Conservation (phyloP, 2,113 vertebrate genomes). For the Siniperca chuatsi region DNA sequence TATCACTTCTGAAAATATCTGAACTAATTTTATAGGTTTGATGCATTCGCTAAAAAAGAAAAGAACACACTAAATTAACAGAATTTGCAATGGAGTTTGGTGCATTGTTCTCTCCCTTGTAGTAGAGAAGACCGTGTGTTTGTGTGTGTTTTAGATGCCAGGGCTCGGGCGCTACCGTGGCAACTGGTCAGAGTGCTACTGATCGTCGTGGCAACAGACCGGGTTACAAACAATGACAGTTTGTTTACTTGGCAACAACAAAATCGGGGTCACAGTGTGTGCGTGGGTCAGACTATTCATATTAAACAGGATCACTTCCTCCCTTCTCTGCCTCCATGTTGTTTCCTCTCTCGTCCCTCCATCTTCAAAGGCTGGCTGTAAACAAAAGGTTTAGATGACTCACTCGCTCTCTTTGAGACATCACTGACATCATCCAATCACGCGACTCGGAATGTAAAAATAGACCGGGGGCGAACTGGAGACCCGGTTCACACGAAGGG, state of each 20-base stretch:
- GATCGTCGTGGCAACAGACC: slow-evolving; percentile 42
- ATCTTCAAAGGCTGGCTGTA: not conserved
- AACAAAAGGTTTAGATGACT: not conserved
- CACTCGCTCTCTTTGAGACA: not conserved
- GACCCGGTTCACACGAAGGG: slow-evolving; percentile 44
- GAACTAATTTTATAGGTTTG: not conserved
- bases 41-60: not conserved
- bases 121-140: not conserved
- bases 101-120: not conserved
- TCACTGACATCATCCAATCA: slow-evolving; percentile 32
- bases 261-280: slow-evolving; percentile 39
- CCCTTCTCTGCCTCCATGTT: not conserved
- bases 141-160: slow-evolving; percentile 17
- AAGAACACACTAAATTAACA: not conserved
- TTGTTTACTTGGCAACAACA: slow-evolving; percentile 62
- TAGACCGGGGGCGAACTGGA: not conserved
- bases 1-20: not conserved
- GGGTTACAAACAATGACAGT: slow-evolving; percentile 59
- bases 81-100: not conserved
- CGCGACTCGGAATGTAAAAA: not conserved
- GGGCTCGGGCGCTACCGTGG: slow-evolving; percentile 30
- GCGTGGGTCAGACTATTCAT: not conserved
- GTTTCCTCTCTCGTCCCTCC: not conserved
- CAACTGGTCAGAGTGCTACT: slow-evolving; percentile 32
- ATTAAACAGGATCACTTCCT: not conserved